Evolutionary conservation across 2,888 invertebrate genomes (phyloP), one percentile per base, ranked within the genome.

Genomic region (Phortica magna): DNA sequence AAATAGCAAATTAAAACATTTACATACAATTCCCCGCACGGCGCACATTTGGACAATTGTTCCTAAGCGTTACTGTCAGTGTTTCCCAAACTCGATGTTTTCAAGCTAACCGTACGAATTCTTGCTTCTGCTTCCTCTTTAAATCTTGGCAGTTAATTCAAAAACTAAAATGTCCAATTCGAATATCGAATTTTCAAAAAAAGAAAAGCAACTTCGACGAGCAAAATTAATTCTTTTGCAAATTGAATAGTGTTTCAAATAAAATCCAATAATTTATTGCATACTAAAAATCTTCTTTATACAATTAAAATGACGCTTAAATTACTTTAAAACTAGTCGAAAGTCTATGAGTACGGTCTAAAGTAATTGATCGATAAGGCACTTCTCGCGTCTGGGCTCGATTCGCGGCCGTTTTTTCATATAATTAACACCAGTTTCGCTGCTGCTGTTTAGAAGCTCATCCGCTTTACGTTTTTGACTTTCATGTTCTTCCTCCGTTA

Each of bases 401-500:
- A 83, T 73, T 22, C 83, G 84, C 0, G 88, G 70, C 0, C 68
- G 84, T 77, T 89, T 91, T 53, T 90, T 90, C 83, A 88, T 88
- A 76, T 85, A 89, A 79, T 89, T 90, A 2, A 83, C 79, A 19
- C 89, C 89, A 48, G 87, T 85, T 76, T 90, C 90, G 72, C 76
- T 83, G 78, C 89, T 88, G 76, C 86, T 90, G 74, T 87, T 89
- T 7, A 89, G 79, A 55, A 88, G 78, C 76, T 90, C 90, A 19
- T 88, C 87, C 2, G 89, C 87, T 71, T 90, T 90, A 1, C 90
- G 87, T 76, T 90, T 90, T 72, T 87, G 79, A 79, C 78, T 85
- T 87, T 88, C 90, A 79, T 90, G 88, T 55, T 91, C 91, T 77
- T 91, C 91, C 22, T 89, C 88, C 0, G 91, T 88, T 10, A 91